Conservation (phyloP, 2,797 vertebrate species). For the Aphelocoma californica region DNA sequence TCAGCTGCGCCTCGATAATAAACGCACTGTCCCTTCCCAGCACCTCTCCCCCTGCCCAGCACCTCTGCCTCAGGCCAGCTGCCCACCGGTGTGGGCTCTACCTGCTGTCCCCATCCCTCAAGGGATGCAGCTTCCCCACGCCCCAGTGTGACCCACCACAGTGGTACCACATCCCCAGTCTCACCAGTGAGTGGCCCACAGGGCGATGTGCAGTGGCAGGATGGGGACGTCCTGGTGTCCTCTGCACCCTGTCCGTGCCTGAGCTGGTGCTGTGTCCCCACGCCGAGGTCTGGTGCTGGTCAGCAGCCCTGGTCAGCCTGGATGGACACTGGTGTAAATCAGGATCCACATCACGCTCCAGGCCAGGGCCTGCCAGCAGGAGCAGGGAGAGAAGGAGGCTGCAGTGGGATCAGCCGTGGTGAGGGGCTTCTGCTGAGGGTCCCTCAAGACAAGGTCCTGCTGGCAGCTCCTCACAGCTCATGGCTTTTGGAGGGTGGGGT, state of each 20-base stretch:
- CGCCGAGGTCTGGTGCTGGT: fast-evolving
- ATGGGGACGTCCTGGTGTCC: neutral
- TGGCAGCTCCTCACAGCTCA: fast-evolving
- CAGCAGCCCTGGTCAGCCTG: neutral
- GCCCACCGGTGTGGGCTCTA: neutral
- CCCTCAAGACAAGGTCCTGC: neutral
- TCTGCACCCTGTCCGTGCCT: neutral
- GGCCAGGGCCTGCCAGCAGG: neutral
- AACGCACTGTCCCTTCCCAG: constrained; percentile 33
- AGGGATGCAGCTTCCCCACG: fast-evolving
- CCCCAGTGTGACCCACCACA: fast-evolving
- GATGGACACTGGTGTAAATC: neutral
- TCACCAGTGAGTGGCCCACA: neutral
- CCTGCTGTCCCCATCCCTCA: neutral
- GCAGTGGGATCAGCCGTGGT: fast-evolving
- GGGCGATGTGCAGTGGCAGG: neutral
- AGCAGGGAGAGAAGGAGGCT: neutral
- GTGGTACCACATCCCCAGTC: neutral
- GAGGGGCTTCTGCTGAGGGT: neutral
- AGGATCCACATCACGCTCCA: fast-evolving
- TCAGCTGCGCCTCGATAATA: constrained; percentile 52
- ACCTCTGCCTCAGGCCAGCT: neutral
- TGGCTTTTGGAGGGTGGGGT: neutral
- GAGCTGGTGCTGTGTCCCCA: neutral
- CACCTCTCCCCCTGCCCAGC: neutral